These are phyloP conservation scores for Erebia epiphron DNA, from an alignment of 2,888 invertebrate species.

Conservation along the genomic window DNA sequence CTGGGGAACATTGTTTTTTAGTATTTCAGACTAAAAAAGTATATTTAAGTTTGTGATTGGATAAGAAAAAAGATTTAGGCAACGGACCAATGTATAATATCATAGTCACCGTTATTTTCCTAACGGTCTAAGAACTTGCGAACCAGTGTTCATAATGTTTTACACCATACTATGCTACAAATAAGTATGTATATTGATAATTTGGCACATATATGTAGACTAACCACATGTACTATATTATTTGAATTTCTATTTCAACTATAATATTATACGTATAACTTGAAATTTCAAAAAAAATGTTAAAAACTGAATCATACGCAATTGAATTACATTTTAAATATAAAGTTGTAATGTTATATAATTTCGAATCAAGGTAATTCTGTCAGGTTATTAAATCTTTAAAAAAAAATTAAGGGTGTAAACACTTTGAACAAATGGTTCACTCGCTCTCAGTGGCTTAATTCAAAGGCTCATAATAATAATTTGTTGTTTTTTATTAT, in stretches of 20 bases:
- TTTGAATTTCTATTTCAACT: too few relatives aligned
- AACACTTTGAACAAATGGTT: neutral
- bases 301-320: too few relatives aligned
- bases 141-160: neutral
- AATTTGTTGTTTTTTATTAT: slow-evolving; percentile 55
- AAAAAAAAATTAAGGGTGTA: neutral
- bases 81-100: slow-evolving; percentile 73
- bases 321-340: too few relatives aligned
- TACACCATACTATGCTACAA: neutral
- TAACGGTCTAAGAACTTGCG: neutral
- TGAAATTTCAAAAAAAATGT: too few relatives aligned
- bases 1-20: slow-evolving; percentile 58
- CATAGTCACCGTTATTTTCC: slow-evolving; percentile 61
- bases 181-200: neutral
- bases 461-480: slow-evolving; percentile 56
- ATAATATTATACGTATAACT: too few relatives aligned
- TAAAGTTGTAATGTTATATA: too few relatives aligned
- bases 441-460: slow-evolving; percentile 33
- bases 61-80: slow-evolving; percentile 56
- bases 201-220: too few relatives aligned
- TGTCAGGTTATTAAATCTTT: neutral
- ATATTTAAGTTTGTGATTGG: slow-evolving; percentile 52
- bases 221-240: too few relatives aligned
- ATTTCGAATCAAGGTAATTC: neutral
- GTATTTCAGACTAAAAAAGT: slow-evolving; percentile 55